Percentiles rank a stretch among this genome's conserved stretches.
Conservation (phyloP, 1,140 invertebrate species). For the Daktulosphaira vitifoliae region DNA sequence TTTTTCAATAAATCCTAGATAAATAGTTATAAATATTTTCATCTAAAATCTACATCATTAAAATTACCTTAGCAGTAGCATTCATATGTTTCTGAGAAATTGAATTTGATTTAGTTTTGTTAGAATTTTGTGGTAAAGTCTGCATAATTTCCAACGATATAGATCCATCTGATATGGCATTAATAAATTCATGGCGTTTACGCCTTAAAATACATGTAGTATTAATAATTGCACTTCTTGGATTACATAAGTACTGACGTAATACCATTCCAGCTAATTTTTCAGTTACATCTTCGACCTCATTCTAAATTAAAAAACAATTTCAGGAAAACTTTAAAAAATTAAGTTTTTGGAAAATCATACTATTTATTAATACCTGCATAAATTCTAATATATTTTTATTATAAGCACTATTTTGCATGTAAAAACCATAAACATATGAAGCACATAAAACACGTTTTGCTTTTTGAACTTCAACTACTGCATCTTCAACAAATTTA, state of each 20-base stretch:
- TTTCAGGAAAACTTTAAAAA: background rate
- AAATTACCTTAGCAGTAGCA: slow-evolving; percentile 11
- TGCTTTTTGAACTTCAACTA: slow-evolving; percentile 56
- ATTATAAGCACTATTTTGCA: slow-evolving; percentile 57
- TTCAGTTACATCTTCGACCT: slow-evolving; percentile 58
- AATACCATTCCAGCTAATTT: slow-evolving; percentile 59
- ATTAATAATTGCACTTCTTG: slow-evolving; percentile 54
- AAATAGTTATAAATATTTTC: background rate
- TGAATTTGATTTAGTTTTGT: background rate
- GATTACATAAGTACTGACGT: slow-evolving; percentile 55
- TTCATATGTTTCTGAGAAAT: slow-evolving; percentile 18
- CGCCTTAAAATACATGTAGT: slow-evolving; percentile 51
- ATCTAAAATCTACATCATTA: background rate
- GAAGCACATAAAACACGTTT: slow-evolving; percentile 56
- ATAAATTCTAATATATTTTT: slow-evolving; percentile 63
- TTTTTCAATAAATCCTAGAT: slow-evolving; percentile 37
- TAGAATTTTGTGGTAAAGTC: slow-evolving; percentile 21
- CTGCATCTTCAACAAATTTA: slow-evolving; percentile 57
- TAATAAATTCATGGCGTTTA: slow-evolving; percentile 57
- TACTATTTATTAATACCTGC: slow-evolving; percentile 48
- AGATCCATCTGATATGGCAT: slow-evolving; percentile 56
- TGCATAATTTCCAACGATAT: slow-evolving; percentile 53
- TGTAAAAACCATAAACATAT: slow-evolving; percentile 60
- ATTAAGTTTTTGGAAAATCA: background rate
- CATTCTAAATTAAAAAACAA: slow-evolving; percentile 47